A percentile compares a stretch with the other conserved stretches of the same genome.
Evolutionary conservation across 2,888 invertebrate genomes (phyloP).

Genomic region (Apotomis capreana): DNA sequence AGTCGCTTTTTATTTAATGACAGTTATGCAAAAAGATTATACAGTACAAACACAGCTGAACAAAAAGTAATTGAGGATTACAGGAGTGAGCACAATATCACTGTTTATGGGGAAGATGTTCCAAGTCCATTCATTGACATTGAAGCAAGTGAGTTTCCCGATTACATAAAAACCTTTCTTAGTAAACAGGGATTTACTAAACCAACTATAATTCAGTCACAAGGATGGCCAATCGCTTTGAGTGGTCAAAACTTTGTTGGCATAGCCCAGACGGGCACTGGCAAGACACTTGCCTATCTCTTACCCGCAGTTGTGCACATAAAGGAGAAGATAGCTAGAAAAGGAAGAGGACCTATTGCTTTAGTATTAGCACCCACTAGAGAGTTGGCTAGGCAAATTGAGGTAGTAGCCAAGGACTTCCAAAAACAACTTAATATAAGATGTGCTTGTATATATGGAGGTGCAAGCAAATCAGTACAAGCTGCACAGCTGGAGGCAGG

Average conservation of each 20-base stretch:
- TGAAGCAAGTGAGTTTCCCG: constrained; percentile 89
- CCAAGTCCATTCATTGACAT: constrained; percentile 90
- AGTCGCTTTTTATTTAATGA: constrained; percentile 44
- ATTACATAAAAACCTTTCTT: constrained; percentile 86
- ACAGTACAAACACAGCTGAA: constrained; percentile 61
- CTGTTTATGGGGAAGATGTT: constrained; percentile 86
- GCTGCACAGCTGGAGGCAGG: constrained; percentile 86
- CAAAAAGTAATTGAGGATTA: constrained; percentile 84
- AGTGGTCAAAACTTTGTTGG: constrained; percentile 92
- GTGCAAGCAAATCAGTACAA: constrained; percentile 88
- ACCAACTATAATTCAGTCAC: constrained; percentile 92
- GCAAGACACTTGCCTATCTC: constrained; percentile 90
- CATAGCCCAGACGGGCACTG: constrained; percentile 92
- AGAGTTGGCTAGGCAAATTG: constrained; percentile 91
- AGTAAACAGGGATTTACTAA: constrained; percentile 85
- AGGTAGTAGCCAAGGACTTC: constrained; percentile 90
- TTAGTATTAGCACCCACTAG: constrained; percentile 91
- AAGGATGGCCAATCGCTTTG: constrained; percentile 93
- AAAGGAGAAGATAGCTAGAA: constrained; percentile 87
- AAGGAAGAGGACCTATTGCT: constrained; percentile 91
- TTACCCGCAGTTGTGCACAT: constrained; percentile 93
- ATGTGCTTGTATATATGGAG: constrained; percentile 94
- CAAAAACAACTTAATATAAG: constrained; percentile 87
- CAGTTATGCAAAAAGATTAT: constrained; percentile 52
- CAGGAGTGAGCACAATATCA: constrained; percentile 87